Evolutionary conservation across 2,113 vertebrate species (phyloP).

Genomic region (Halcyon senegalensis): DNA sequence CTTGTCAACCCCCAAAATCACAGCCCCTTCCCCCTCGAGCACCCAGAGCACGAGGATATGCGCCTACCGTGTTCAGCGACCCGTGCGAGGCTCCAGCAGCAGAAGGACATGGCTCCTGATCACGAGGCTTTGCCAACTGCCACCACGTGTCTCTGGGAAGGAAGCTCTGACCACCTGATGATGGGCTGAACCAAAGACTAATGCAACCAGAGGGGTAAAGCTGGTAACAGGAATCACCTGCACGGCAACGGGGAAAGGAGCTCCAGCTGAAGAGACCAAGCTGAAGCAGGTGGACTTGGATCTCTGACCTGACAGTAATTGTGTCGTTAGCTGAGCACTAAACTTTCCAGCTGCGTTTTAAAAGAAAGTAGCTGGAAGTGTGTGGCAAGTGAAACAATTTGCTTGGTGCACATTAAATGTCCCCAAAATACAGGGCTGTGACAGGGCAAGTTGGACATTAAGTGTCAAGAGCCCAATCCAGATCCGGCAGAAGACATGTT

Average conservation of each 20-base stretch:
- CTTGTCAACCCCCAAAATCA: not conserved
- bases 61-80: not conserved
- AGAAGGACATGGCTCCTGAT: not conserved
- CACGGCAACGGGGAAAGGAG: fast-evolving
- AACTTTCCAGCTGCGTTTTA: not conserved
- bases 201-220: not conserved
- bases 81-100: fast-evolving
- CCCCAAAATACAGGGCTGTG: fast-evolving
- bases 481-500: not conserved
- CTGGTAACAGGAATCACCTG: not conserved
- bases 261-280: not conserved
- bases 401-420: fast-evolving
- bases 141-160: fast-evolving
- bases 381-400: fast-evolving
- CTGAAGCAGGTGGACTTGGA: fast-evolving
- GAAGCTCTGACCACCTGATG: fast-evolving
- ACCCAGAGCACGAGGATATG: fast-evolving
- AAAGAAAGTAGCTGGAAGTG: fast-evolving
- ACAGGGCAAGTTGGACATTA: fast-evolving
- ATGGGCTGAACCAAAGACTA: fast-evolving
- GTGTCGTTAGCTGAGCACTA: fast-evolving
- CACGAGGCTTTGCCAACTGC: fast-evolving
- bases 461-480: too few relatives aligned
- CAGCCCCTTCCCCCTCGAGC: not conserved
- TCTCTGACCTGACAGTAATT: not conserved